Base-by-base conservation (phyloP, 2,113 vertebrate species). In the Psilopogon haemacephalus region DNA sequence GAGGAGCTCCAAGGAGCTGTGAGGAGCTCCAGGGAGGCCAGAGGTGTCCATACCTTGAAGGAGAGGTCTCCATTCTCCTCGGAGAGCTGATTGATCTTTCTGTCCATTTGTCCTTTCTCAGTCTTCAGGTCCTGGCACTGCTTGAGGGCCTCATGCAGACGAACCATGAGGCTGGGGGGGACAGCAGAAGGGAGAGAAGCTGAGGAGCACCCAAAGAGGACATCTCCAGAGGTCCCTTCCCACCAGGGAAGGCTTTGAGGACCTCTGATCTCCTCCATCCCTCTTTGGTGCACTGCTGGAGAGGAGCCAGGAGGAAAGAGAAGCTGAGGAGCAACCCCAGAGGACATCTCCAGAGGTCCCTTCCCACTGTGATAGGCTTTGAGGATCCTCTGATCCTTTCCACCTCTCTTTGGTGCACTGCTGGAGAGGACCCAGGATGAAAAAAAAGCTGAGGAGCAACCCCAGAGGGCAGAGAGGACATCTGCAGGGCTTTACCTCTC, bases 61-160 rank as follows among this genome's bases (percentile, higher is more conserved):
- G 98, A 98, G 14, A 99, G 98, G 2, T 97, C 96, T 7, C 99
- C 98, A 6, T 99, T 99, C 94, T 99, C 99, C 32, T 98, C 98
- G 0, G 97, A 97, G 35, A 99, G 98, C 55, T 98, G 97, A 84
- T 92, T 98, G 71, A 99, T 97, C 83, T 98, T 98, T n/a, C 98
- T 97, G 73, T 99, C 99, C 98, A 98, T 98, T 69, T 98, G 98
- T 40, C 95, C 94, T 40, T 98, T 97, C 69, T 98, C 98, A 1
- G 96, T 98, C 93, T 97, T 99, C 59, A 98, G 91, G 70, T 99
- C 98, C 88, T 99, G 98, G 83, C 98, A 98, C 82, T 98, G 96
- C 89, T 97, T 98, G 33, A 98, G 88, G 5, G 98, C 95, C 69
- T 99, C 98, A 1, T 98, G 97, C 65, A 99, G 81, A 30, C 98